These are phyloP conservation scores for Podarcis lilfordi DNA, from an alignment of 2,797 vertebrate species.

Conservation along the genomic window DNA sequence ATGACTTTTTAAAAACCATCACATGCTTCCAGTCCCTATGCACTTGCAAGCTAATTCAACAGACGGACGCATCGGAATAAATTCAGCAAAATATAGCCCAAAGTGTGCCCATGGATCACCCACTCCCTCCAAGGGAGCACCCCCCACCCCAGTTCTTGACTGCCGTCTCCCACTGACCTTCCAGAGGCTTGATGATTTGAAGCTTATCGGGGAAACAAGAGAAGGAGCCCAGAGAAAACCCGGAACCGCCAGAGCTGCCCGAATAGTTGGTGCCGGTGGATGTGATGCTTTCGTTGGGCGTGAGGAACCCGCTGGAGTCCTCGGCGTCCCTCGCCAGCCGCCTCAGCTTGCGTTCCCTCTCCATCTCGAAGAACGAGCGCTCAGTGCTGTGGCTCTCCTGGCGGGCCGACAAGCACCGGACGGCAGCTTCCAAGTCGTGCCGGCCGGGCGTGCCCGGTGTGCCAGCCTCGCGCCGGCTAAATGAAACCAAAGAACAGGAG, in stretches of 20 bases:
- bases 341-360: slow-evolving; percentile 80
- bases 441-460: slow-evolving; percentile 80
- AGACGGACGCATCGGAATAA: not conserved
- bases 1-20: not conserved
- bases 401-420: slow-evolving; percentile 82
- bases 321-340: slow-evolving; percentile 73
- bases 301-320: slow-evolving; percentile 84
- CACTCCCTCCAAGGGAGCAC: not conserved
- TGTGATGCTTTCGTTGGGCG: slow-evolving; percentile 82
- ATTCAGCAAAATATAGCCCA: not conserved
- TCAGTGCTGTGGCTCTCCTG: slow-evolving; percentile 83
- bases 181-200: slow-evolving; percentile 90
- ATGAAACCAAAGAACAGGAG: slow-evolving; percentile 31
- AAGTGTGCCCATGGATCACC: not conserved
- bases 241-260: slow-evolving; percentile 78
- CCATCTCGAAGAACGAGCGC: slow-evolving; percentile 85
- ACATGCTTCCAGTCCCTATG: not conserved
- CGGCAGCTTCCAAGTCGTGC: slow-evolving; percentile 84
- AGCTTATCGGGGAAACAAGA: slow-evolving; percentile 86
- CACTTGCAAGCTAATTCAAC: not conserved
- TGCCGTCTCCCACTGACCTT: slow-evolving; percentile 77
- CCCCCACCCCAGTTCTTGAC: too few relatives aligned
- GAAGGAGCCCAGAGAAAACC: slow-evolving; percentile 82
- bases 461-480: slow-evolving; percentile 62
- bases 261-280: slow-evolving; percentile 87